phyloP scores from a whole-genome alignment of 2,888 invertebrate genomes.

The Sussaba pulchella region DNA sequence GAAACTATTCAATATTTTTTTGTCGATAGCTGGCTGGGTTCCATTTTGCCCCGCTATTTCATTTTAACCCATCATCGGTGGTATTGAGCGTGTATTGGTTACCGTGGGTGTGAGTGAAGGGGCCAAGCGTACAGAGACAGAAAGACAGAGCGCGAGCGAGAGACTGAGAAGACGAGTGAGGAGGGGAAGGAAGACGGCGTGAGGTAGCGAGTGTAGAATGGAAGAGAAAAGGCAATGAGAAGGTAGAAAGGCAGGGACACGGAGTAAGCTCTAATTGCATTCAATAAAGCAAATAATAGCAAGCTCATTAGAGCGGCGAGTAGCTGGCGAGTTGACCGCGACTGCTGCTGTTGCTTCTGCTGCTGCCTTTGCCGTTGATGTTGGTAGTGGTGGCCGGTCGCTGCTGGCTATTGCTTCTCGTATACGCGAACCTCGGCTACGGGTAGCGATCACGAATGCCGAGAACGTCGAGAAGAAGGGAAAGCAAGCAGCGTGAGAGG shows the following conservation, averaged over 20 bases:
- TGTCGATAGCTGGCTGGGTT: too few species aligned
- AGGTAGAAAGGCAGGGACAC: constrained; percentile 75
- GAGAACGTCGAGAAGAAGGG: constrained; percentile 57
- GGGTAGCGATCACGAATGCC: constrained; percentile 67
- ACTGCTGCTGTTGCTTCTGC: constrained; percentile 43
- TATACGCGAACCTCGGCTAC: constrained; percentile 79
- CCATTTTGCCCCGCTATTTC: constrained; percentile 7
- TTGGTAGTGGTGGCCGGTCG: neutral
- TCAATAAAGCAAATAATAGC: constrained; percentile 83
- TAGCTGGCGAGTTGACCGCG: constrained; percentile 78
- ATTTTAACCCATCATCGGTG: constrained; percentile 4
- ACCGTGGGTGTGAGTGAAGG: constrained; percentile 48
- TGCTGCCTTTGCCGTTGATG: constrained; percentile 37
- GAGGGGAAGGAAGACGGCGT: constrained; percentile 21
- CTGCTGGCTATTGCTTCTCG: constrained; percentile 65
- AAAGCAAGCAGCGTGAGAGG: constrained; percentile 38
- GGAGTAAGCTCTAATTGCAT: constrained; percentile 83
- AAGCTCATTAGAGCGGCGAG: constrained; percentile 83
- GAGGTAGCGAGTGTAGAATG: constrained; percentile 25
- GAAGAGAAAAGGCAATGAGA: constrained; percentile 58
- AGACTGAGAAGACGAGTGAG: too few species aligned
- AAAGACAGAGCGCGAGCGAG: too few species aligned
- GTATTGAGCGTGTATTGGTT: constrained; percentile 25
- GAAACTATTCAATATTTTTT: too few species aligned
- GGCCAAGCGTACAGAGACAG: neutral